Base-by-base conservation (phyloP, 2,888 invertebrate species). In the Nesidiocoris tenuis region DNA sequence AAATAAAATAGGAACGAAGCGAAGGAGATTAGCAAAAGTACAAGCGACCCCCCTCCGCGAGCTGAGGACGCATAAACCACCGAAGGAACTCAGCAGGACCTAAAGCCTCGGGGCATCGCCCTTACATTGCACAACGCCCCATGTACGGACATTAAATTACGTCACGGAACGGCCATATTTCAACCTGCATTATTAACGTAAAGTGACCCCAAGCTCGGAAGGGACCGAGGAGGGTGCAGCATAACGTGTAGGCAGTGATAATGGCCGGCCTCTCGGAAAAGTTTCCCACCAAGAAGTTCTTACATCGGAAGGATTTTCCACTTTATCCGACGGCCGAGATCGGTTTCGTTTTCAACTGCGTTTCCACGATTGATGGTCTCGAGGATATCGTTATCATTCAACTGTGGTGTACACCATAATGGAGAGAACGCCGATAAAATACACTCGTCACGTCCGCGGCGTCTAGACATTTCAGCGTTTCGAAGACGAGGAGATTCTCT, bases 141-240 rank as follows among this genome's bases (percentile, higher is more conserved):
- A 39, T 39, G 39, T 39, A 39, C 39, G 12, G 39, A 39, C 39
- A 39, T 39, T 70, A 70, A 70, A 70, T 70, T 57, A 59, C 70
- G 70, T 70, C 70, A 70, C 70, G 70, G 25, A 59, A 24, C 57
- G 70, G 70, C 70, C 70, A 70, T 70, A 70, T 25, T 70, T 70
- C 70, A 70, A 25, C 70, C 61, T 70, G 70, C 70, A 70, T 70
- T 70, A 70, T 70, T 70, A 70, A 70, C 57, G 59, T 70, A 57
- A 70, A 70, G 70, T 70, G 70, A 70, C 70, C 70, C 57, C 57
- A 39, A 39, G 39, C 24, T 70, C 17, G 70, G 59, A 19, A 39
- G 19, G 19, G 21, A 17, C 18, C 17, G 65, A 56, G 39, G 18
- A n/a, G 39, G 65, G 9, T 12, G 65, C 22, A 67, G 67, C 18